Evolutionary conservation across 2,888 invertebrate genomes (phyloP).

Genomic region (Timandra comae): DNA sequence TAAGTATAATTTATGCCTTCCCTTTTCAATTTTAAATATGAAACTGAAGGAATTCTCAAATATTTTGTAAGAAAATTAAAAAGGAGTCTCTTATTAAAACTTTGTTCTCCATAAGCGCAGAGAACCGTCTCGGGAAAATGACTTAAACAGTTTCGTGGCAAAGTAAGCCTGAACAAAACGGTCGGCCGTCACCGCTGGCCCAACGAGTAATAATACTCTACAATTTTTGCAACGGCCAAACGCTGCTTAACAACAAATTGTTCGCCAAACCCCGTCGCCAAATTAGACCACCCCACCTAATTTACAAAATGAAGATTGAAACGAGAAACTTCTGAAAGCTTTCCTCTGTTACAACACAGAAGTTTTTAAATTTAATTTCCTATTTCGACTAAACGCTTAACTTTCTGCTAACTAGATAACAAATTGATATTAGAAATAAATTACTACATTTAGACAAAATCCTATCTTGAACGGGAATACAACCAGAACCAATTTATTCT

Average conservation of each 20-base stretch:
- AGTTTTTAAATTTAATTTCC: constrained; percentile 15
- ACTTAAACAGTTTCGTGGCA: constrained; percentile 6
- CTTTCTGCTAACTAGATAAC: constrained; percentile 3
- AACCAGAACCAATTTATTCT: too few species aligned
- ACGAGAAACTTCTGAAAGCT: constrained; percentile 42
- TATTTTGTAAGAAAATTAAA: too few species aligned
- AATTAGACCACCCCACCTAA: constrained; percentile 31
- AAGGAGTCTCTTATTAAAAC: too few species aligned
- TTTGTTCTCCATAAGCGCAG: too few species aligned
- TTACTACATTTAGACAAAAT: too few species aligned
- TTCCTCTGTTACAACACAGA: constrained; percentile 30
- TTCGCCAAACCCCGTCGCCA: constrained; percentile 21
- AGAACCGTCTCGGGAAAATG: constrained; percentile 1
- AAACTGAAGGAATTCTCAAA: too few species aligned
- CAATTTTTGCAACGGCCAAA: constrained; percentile 7
- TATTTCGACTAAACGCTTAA: constrained; percentile 11
- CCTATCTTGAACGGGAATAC: too few species aligned
- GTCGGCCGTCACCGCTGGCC: constrained; percentile 4
- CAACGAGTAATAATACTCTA: constrained; percentile 4
- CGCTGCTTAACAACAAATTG: constrained; percentile 16
- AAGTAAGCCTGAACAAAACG: constrained; percentile 7
- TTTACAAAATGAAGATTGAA: constrained; percentile 35
- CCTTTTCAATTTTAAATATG: too few species aligned
- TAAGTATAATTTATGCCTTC: too few species aligned
- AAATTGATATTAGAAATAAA: neutral